phyloP scores from a whole-genome alignment of 1,140 invertebrate species.

The Telenomus remus region DNA sequence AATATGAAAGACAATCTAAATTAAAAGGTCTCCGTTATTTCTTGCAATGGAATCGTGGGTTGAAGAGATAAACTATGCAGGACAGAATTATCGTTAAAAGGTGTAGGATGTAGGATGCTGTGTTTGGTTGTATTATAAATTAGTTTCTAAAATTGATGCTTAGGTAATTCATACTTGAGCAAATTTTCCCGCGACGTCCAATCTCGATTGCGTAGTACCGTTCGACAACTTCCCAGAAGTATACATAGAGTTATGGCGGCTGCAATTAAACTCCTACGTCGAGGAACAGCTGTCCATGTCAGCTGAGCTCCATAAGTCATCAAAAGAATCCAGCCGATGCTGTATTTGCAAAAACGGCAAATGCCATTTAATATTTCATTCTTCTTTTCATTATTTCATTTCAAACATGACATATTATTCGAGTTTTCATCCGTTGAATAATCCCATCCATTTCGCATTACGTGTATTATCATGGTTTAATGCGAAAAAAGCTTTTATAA shows the following conservation, averaged over 20 bases:
- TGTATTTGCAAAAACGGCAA: constrained; percentile 69
- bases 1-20: too few species aligned
- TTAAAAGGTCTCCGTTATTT: too few species aligned
- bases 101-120: too few species aligned
- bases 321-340: constrained; percentile 81
- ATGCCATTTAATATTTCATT: constrained; percentile 36
- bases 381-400: not conserved
- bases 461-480: too few species aligned
- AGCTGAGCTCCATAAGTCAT: constrained; percentile 80
- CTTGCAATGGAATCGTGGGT: not conserved
- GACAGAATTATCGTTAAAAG: not conserved
- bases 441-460: too few species aligned
- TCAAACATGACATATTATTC: constrained; percentile 3
- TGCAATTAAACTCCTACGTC: constrained; percentile 73
- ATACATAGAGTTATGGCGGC: constrained; percentile 78
- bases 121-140: too few species aligned
- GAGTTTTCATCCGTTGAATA: too few species aligned
- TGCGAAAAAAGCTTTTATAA: too few species aligned
- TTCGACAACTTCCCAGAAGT: constrained; percentile 79
- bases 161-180: constrained; percentile 77
- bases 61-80: not conserved
- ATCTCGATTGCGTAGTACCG: constrained; percentile 83
- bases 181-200: constrained; percentile 87
- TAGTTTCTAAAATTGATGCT: too few species aligned
- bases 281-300: constrained; percentile 76